Conservation (phyloP, 2,797 vertebrate species). For the Urophycis tenuis region DNA sequence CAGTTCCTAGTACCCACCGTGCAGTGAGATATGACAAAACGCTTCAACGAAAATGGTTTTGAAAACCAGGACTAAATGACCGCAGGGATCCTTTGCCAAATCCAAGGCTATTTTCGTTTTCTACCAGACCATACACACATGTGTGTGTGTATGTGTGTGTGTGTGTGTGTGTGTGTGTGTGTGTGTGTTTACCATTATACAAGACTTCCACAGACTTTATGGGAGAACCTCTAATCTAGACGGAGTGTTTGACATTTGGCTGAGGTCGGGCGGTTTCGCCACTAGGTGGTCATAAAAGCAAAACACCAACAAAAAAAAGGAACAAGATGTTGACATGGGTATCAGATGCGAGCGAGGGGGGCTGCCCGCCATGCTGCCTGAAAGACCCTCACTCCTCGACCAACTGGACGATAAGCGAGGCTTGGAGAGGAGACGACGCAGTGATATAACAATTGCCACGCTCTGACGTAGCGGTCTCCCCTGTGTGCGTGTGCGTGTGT, state of each 20-base stretch:
- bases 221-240: constrained; percentile 24
- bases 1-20: neutral
- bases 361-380: constrained; percentile 25
- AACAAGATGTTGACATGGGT: constrained; percentile 56
- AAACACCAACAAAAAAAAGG: neutral
- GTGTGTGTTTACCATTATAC: constrained; percentile 39
- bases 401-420: constrained; percentile 43
- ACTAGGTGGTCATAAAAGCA: constrained; percentile 42
- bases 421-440: constrained; percentile 22
- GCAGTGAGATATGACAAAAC: neutral
- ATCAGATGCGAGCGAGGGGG: constrained; percentile 51
- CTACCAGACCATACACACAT: neutral
- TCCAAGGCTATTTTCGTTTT: neutral
- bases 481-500: too few species aligned
- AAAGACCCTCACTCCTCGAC: constrained; percentile 8
- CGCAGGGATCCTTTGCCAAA: neutral
- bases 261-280: constrained; percentile 47
- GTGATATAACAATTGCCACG: constrained; percentile 30
- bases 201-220: constrained; percentile 16
- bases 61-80: neutral
- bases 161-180: constrained; percentile 19
- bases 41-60: neutral
- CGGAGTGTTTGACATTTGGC: constrained; percentile 60
- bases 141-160: neutral
- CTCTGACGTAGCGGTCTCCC: constrained; percentile 23